Conservation (phyloP, 2,797 vertebrate species). For the Paguma larvata region DNA sequence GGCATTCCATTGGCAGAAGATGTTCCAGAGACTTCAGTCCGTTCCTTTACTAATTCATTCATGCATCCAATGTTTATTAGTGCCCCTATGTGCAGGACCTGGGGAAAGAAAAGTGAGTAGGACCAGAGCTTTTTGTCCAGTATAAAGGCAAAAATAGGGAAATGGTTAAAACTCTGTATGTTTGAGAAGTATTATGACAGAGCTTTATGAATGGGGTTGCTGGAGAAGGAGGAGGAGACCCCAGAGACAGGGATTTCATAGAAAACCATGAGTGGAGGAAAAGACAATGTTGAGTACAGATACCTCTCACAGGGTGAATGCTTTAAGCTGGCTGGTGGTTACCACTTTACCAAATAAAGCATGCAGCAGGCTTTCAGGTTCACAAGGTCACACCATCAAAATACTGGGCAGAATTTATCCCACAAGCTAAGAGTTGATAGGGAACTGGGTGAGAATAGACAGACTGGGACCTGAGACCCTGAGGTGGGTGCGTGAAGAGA, state of each 20-base stretch:
- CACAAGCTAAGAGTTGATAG: not conserved
- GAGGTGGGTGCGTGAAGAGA: not conserved
- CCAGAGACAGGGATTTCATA: not conserved
- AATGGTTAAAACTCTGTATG: not conserved
- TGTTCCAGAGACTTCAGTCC: not conserved
- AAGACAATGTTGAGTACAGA: not conserved
- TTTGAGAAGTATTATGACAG: not conserved
- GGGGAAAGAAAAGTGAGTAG: constrained; percentile 18
- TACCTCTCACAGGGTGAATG: not conserved
- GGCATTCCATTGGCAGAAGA: not conserved
- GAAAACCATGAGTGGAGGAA: not conserved
- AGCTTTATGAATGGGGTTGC: not conserved
- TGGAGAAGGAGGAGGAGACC: not conserved
- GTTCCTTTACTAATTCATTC: constrained; percentile 36
- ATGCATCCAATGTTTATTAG: constrained; percentile 26
- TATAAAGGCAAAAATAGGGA: constrained; percentile 30
- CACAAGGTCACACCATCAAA: not conserved
- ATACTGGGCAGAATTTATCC: not conserved
- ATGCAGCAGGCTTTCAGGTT: not conserved
- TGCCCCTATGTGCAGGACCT: not conserved
- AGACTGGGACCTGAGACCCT: not conserved
- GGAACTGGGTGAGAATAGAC: not conserved
- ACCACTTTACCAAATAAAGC: not conserved
- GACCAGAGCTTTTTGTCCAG: not conserved
- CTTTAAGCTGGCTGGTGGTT: not conserved